Base-by-base conservation (phyloP, 1,140 invertebrate species). In the Drosophila nigromelanica region DNA sequence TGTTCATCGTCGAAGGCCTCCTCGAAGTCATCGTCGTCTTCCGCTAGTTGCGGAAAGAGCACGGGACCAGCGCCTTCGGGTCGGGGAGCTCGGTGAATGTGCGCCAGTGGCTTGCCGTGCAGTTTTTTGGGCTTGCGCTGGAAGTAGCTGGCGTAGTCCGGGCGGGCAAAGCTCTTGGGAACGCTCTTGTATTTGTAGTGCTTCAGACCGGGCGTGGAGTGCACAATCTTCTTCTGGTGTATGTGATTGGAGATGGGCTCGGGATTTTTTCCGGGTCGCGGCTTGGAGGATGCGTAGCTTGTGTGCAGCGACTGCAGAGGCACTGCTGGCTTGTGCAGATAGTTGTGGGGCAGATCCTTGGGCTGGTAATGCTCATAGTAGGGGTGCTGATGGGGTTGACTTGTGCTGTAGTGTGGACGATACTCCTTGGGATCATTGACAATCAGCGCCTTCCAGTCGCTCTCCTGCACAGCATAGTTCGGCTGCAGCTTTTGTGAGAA, bases 131-230 rank as follows among this genome's bases (percentile, higher is more conserved):
- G 76, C 45, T 91, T 90, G 14, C 90, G 87, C 52, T 89, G 90
- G 66, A 92, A 92, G 58, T 92, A 92, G 37, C 74, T 89, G n/a
- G 85, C 54, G 52, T 92, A 92, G 0, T 91, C 89, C 4, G 87
- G 80, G 12, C 82, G 69, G 1, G 75, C 37, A 15, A 64, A 86
- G 27, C 47, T 79, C 43, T 86, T 90, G 8, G 75, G 43, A 4
- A 87, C 54, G 4, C 71, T 72, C 61, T 87, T 87, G 50, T 89
- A 89, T 42, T 89, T 89, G 62, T 83, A 92, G 62, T 92, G 90
- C 58, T 91, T 91, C 18, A 92, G 68, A 0, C 92, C 92, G 0
- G 91, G 91, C n/a, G 92, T 92, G 59, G 78, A 92, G 61, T 77
- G 87, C 0, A 90, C 89, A 24, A 72, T 51, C 63, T 85, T 90